Percentiles rank a stretch among this genome's conserved stretches.
Conservation (phyloP, 2,888 invertebrate genomes). For the Drosophila tripunctata region DNA sequence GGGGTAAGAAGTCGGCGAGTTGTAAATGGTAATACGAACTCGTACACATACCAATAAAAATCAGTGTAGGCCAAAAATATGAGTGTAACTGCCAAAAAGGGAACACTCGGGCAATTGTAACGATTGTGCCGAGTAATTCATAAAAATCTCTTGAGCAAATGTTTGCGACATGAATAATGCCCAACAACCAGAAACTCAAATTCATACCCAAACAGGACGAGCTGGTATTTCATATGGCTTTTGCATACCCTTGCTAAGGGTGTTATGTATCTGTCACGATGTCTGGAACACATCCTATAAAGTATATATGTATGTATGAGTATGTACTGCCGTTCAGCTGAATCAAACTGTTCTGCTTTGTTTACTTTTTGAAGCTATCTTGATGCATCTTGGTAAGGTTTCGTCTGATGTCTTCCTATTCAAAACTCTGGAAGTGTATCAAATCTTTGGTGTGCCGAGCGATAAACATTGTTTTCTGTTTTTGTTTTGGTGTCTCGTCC, state of each 20-base stretch:
- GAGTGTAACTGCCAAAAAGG: slow-evolving; percentile 4
- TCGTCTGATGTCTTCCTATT: too few species aligned
- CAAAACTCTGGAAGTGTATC: too few species aligned
- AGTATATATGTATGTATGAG: too few species aligned
- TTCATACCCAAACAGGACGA: neutral
- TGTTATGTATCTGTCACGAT: too few species aligned
- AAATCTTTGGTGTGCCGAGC: too few species aligned
- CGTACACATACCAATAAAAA: slow-evolving; percentile 61
- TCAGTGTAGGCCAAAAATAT: slow-evolving; percentile 56
- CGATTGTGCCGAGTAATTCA: slow-evolving; percentile 62
- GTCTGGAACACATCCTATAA: too few species aligned
- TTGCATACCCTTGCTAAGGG: too few species aligned
- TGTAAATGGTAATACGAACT: slow-evolving; percentile 66
- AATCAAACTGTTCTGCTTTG: too few species aligned
- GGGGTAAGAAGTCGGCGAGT: slow-evolving; percentile 30
- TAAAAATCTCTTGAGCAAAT: slow-evolving; percentile 77
- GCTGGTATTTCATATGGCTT: slow-evolving; percentile 6
- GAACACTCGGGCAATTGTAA: slow-evolving; percentile 24
- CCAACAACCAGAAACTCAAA: neutral
- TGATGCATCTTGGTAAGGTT: too few species aligned
- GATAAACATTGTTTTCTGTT: neutral
- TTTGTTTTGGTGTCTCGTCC: slow-evolving; percentile 1
- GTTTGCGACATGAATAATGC: slow-evolving; percentile 65
- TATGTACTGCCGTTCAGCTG: too few species aligned
- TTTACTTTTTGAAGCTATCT: too few species aligned